Conservation (phyloP, 2,888 invertebrate genomes). For the Xylophagus ater region DNA sequence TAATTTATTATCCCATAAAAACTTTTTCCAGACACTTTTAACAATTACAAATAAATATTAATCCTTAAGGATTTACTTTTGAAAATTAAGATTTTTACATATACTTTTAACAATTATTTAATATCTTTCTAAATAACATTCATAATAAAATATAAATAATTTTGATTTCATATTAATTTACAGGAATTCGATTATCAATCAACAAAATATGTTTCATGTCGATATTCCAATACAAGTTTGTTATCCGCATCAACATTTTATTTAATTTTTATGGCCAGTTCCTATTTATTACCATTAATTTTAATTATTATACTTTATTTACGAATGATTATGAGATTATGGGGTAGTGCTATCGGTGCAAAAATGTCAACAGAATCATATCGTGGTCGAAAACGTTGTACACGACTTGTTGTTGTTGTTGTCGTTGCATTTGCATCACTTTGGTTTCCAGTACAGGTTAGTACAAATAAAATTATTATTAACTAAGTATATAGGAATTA, state of each 20-base stretch:
- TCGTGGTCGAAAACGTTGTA: conserved; percentile 75
- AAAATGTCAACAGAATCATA: conserved; percentile 63
- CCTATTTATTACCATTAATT: conserved; percentile 76
- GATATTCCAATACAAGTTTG: conserved; percentile 48
- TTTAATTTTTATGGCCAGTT: conserved; percentile 71
- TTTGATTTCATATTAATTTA: no score
- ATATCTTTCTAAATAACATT: no score
- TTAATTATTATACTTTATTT: conserved; percentile 80
- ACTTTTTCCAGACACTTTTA: no score
- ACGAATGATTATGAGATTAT: conserved; percentile 75
- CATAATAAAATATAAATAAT: no score
- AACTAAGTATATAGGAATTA: no score
- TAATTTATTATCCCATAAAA: no score
- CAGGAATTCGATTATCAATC: conserved; percentile 39
- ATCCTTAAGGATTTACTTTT: no score
- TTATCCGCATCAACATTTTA: conserved; percentile 41
- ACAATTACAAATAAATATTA: no score
- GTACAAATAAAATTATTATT: no score
- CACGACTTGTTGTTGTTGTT: conserved; percentile 80
- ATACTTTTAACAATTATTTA: no score
- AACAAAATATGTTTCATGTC: conserved; percentile 26
- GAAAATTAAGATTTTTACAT: no score
- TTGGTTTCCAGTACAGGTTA: conserved; percentile 88
- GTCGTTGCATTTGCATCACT: conserved; percentile 89
- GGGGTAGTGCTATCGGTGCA: conserved; percentile 69